Base-by-base conservation (phyloP, 2,888 invertebrate genomes). In the Drosophila subsilvestris region DNA sequence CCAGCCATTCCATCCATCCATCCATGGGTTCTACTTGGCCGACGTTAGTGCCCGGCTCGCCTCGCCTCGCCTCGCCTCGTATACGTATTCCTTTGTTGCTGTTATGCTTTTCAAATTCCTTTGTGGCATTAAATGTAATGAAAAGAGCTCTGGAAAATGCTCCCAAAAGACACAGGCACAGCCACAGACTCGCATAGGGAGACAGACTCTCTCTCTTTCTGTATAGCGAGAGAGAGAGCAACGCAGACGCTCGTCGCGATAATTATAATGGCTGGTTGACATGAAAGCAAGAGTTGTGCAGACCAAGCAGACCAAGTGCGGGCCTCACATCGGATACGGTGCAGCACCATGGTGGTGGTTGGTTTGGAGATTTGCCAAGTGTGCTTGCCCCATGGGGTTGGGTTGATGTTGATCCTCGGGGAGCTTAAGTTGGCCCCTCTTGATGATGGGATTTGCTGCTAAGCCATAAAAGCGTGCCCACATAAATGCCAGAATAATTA, bases 91-190 rank as follows among this genome's bases (percentile, higher is more conserved):
- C 58, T 74, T 56, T 73, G 61, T 77, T 73, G 86, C 74, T 84
- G 84, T 82, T 87, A 87, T 85, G 86, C 72, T 82, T 82, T 84
- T 84, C 87, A 84, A 87, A 84, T 84, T 84, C 87, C 76, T 84
- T 82, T 78, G 78, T 76, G 71, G 87, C 86, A 84, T 84, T 84
- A 84, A 85, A 87, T 84, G 83, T 84, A 84, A 84, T 87, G 86
- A 82, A 84, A 84, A 87, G 86, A 85, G 75, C 87, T 65, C 70
- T 79, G 67, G 76, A 82, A 81, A 85, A 85, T 87, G 86, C 81
- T 53, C 44, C 60, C 60, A 78, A 78, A 80, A 75, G 68, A 80
- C 66, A 50, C 71, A 14, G 43, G 9, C 51, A 18, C 22, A 25
- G 44, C n/a, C n/a, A n/a, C n/a, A 6, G 18, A 17, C 5, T 22